Evolutionary conservation across 2,888 invertebrate genomes (phyloP), one percentile per base, ranked within the genome.

Genomic region (Stictocephala bisonia): DNA sequence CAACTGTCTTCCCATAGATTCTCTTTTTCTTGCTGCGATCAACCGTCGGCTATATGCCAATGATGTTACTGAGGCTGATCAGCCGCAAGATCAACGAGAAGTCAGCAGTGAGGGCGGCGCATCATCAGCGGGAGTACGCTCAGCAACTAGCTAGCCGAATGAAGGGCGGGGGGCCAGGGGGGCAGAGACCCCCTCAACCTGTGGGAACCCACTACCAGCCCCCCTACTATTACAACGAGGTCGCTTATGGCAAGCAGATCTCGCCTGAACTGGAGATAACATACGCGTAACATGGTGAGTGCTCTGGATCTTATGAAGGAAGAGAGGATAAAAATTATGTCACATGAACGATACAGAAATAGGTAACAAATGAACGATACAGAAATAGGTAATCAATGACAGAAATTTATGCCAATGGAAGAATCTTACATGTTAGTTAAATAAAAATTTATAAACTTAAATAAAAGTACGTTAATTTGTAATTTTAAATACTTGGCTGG

Each of bases 61-160:
- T 53, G 53, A 53, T 53, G 53, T 20, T 53, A 7, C 53, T 53
- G 26, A 9, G 53, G n/a, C 13, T 53, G 26, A 53, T 53, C 53
- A 53, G 53, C n/a, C 53, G 53, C 53, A 53, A 53, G 53, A 53
- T 53, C 26, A 53, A 53, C 53, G 53, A 53, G 53, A 9, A 27
- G 13, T 27, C 53, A 18, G 53, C 53, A 6, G 53, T 53, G 26
- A 53, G 26, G 53, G 26, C 53, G 24, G 53, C 53, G 26, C 53
- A 53, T 9, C 53, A 53, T 20, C 53, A 53, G 26, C 53, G 53
- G 7, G 53, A 26, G 53, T 53, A 50, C 22, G 50, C 50, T 3
- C 50, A 50, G 20, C 15, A 7, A 13, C 3, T 50, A 24, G 50
- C 50, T 11, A 50, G 50, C 13, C 53, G 53, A 3, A 53, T 24